Conservation (phyloP, 2,888 invertebrate genomes). For the Acholoe squamosa region DNA sequence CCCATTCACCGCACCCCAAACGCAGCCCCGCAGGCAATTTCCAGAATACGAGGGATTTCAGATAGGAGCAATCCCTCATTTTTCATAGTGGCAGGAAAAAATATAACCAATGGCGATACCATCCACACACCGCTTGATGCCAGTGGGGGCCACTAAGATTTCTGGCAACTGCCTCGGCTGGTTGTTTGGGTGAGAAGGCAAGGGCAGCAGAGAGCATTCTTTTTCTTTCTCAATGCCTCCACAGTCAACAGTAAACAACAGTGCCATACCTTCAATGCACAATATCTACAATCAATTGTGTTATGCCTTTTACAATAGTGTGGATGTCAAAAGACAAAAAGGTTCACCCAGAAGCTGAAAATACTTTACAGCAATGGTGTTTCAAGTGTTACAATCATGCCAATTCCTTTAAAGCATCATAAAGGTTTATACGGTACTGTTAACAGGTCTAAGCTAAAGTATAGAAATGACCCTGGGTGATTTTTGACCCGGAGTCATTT, state of each 20-base stretch:
- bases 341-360: neutral
- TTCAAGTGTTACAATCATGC: no score
- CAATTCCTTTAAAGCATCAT: neutral
- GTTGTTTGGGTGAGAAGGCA: neutral
- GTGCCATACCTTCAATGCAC: no score
- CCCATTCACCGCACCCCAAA: neutral
- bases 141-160: neutral
- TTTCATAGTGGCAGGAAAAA: constrained; percentile 13
- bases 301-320: no score
- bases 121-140: no score
- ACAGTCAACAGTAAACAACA: neutral
- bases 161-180: neutral
- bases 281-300: no score
- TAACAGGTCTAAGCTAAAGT: no score
- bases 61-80: constrained; percentile 29
- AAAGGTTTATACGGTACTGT: no score
- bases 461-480: no score
- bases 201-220: neutral
- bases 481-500: no score
- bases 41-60: constrained; percentile 33
- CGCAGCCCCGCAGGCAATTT: constrained; percentile 2
- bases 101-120: constrained; percentile 10
- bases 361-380: neutral
- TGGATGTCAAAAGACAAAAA: neutral
- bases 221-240: neutral